phyloP scores from a whole-genome alignment of 92 coral and sea anemone genomes.

The Palythoa grandis region DNA sequence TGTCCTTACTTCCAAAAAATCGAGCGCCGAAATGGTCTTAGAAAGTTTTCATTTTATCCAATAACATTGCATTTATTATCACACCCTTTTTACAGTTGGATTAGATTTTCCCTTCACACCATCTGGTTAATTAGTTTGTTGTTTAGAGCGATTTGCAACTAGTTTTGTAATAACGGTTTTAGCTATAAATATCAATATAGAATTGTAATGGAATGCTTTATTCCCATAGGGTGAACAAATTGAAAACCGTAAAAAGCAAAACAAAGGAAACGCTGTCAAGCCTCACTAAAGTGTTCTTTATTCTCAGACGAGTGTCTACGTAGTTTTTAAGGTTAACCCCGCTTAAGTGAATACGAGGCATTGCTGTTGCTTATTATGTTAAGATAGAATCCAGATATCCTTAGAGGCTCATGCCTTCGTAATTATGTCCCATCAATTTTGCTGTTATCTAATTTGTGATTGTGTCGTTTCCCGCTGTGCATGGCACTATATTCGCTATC shows the following conservation, averaged over 20 bases:
- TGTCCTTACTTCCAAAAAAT: too few relatives aligned
- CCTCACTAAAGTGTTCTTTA: neutral
- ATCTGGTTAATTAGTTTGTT: too few relatives aligned
- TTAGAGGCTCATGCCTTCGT: neutral
- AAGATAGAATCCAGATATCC: constrained; percentile 17
- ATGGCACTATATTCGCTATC: neutral
- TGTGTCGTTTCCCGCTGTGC: constrained; percentile 23
- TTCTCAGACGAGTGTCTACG: neutral
- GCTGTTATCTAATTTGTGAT: constrained; percentile 15
- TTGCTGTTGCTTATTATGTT: neutral
- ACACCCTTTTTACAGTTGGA: too few relatives aligned
- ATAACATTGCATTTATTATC: too few relatives aligned
- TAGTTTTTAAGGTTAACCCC: neutral
- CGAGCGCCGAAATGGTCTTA: too few relatives aligned
- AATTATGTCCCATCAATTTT: constrained; percentile 12
- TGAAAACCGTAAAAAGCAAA: neutral
- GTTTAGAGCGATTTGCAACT: neutral
- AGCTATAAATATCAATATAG: neutral
- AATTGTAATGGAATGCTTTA: neutral
- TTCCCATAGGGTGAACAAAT: neutral
- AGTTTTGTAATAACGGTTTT: neutral
- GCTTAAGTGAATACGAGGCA: neutral
- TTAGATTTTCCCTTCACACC: too few relatives aligned
- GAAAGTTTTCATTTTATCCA: too few relatives aligned
- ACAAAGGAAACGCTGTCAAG: neutral